Base-by-base conservation (phyloP, 2,113 vertebrate genomes). In the Cathartes aura region DNA sequence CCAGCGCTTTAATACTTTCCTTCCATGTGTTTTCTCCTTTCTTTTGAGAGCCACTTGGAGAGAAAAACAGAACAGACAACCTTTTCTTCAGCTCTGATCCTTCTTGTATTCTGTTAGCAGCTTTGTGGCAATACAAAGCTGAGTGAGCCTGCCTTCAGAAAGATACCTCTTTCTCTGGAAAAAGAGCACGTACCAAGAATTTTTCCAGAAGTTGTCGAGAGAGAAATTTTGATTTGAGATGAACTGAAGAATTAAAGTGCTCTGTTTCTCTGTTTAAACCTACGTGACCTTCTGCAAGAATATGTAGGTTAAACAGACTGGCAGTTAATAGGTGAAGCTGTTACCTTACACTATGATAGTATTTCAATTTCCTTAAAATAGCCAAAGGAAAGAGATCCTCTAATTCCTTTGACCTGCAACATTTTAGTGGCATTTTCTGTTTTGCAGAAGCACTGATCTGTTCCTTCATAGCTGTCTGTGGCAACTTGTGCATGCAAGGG, bases 221-320 rank as follows among this genome's bases (percentile, higher is more conserved):
- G 38, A 38, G 7, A 38, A 38, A 38, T 38, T 38, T 38, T 38
- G 38, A 38, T 38, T 38, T 38, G 38, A 38, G 38, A 38, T 38
- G 38, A 38, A 38, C 38, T 38, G 38, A 38, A 38, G 38, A 64
- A 45, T 8, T 15, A 21, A 30, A 24, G 21, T 24, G 23, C 6
- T 85, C 8, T 60, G 4, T 78, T 83, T 78, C 68, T 73, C 45
- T 53, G 13, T 18, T 82, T 45, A 76, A 75, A 43, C 27, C 15
- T 40, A 1, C 0, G 0, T 60, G 53, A 59, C 32, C 18, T 73
- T 42, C 45, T 55, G 17, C 29, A 71, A 63, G 43, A 67, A 59
- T 24, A 8, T 1, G 0, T 4, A 17, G 11, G 45, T 55, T 76
- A 27, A 62, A 55, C 13, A 42, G 21, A 3, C 10, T 58, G 58